Evolutionary conservation across 1,140 invertebrate species (phyloP).

Genomic region (Coptotermes formosanus): DNA sequence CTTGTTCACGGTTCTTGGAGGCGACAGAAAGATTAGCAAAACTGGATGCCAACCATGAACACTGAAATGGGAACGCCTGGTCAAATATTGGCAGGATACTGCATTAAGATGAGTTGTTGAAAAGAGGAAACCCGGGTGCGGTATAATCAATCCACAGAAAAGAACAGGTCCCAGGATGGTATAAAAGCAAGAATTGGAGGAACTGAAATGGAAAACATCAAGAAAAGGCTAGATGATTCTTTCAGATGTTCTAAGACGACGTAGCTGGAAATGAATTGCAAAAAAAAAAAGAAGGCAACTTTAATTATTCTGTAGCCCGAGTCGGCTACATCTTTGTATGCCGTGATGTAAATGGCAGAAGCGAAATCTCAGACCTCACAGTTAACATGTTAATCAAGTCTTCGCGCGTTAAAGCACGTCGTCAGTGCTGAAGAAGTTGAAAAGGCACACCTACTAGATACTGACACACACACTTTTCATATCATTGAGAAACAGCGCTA

Average conservation of each 20-base stretch:
- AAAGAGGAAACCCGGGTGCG: background rate
- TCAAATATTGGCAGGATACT: constrained; percentile 25
- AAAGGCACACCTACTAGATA: background rate
- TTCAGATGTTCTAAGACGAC: constrained; percentile 14
- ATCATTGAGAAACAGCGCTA: too few relatives aligned
- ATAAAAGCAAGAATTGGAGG: background rate
- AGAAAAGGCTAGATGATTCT: background rate
- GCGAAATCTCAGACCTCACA: background rate
- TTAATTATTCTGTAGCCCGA: constrained; percentile 13
- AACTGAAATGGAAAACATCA: constrained; percentile 22
- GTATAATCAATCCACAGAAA: constrained; percentile 21
- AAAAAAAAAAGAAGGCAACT: background rate
- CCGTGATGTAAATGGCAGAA: background rate
- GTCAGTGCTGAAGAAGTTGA: background rate
- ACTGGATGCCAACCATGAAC: background rate
- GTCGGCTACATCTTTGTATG: background rate
- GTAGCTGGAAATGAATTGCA: background rate
- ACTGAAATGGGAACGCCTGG: constrained; percentile 19
- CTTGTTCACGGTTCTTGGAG: constrained; percentile 26
- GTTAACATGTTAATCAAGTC: background rate
- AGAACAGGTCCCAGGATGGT: background rate
- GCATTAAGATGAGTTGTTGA: constrained; percentile 21
- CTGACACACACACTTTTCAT: background rate
- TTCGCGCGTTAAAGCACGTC: background rate
- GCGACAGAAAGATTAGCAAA: background rate